These are phyloP conservation scores for Dipodomys merriami DNA, from an alignment of 2,113 vertebrate genomes.

Conservation along the genomic window DNA sequence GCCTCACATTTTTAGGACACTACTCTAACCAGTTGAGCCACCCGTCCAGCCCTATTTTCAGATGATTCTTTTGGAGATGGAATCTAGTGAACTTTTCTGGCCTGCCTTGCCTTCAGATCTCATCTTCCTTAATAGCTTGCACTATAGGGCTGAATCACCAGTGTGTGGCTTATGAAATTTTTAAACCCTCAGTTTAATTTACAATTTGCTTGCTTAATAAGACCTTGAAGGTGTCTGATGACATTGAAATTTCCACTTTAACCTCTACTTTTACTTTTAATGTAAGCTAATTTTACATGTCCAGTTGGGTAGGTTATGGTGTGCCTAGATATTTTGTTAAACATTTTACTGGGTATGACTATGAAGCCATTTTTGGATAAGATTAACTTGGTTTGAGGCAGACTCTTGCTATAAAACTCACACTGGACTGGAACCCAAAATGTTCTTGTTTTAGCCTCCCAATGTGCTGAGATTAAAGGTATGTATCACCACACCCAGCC, in stretches of 20 bases:
- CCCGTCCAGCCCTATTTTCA: too few relatives aligned
- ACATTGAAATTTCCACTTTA: conserved; percentile 1
- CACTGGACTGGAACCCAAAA: not conserved
- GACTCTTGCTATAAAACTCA: not conserved
- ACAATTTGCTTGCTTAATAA: conserved; percentile 9
- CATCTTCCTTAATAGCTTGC: not conserved
- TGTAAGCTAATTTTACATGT: not conserved
- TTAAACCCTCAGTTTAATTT: not conserved
- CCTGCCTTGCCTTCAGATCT: not conserved
- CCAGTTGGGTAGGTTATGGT: not conserved
- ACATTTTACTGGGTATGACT: not conserved
- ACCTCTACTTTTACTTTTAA: conserved; percentile 20
- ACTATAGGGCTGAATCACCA: too few relatives aligned
- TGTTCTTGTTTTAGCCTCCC: not conserved
- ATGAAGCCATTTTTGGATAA: not conserved
- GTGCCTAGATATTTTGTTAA: conserved; percentile 11
- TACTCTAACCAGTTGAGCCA: too few relatives aligned
- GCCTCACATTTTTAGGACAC: too few relatives aligned
- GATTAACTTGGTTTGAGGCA: not conserved
- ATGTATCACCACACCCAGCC: not conserved
- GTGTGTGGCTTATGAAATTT: not conserved
- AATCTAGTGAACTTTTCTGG: too few relatives aligned
- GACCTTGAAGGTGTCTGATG: conserved; percentile 5
- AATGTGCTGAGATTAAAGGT: not conserved
- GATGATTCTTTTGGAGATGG: too few relatives aligned